Evolutionary conservation across 2,888 invertebrate genomes (phyloP).

Genomic region (Limnephilus rhombicus): DNA sequence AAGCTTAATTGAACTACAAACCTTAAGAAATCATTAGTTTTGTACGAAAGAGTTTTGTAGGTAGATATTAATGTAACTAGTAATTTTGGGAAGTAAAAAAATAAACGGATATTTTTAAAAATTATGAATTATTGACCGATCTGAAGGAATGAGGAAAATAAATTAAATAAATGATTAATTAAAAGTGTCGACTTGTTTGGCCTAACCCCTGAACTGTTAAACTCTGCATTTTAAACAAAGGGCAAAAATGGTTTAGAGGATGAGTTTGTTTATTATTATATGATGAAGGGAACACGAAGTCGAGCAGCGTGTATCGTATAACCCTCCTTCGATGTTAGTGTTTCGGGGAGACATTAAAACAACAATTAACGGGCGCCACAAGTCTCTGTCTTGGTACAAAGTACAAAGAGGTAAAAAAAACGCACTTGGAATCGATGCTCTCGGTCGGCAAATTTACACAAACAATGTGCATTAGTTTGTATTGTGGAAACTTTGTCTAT

Average conservation of each 20-base stretch:
- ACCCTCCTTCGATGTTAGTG: constrained; percentile 47
- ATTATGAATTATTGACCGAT: background rate
- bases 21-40: too few relatives aligned
- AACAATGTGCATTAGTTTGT: background rate
- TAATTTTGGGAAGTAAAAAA: too few relatives aligned
- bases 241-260: constrained; percentile 31
- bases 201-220: background rate
- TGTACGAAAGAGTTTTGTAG: too few relatives aligned
- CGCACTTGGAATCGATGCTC: background rate
- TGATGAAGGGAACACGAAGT: constrained; percentile 3
- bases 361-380: constrained; percentile 56
- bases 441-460: background rate
- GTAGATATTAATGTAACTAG: too few relatives aligned
- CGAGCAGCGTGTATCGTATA: constrained; percentile 36
- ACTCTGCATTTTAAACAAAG: constrained; percentile 37
- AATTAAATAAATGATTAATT: background rate
- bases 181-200: background rate
- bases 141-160: background rate
- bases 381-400: constrained; percentile 1
- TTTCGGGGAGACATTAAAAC: constrained; percentile 58
- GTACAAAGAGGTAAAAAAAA: constrained; percentile 38
- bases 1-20: too few relatives aligned
- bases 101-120: too few relatives aligned
- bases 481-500: background rate
- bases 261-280: constrained; percentile 35